These are phyloP conservation scores for Drosophila eugracilis DNA, from an alignment of 1,140 invertebrate genomes.

Conservation along the genomic window DNA sequence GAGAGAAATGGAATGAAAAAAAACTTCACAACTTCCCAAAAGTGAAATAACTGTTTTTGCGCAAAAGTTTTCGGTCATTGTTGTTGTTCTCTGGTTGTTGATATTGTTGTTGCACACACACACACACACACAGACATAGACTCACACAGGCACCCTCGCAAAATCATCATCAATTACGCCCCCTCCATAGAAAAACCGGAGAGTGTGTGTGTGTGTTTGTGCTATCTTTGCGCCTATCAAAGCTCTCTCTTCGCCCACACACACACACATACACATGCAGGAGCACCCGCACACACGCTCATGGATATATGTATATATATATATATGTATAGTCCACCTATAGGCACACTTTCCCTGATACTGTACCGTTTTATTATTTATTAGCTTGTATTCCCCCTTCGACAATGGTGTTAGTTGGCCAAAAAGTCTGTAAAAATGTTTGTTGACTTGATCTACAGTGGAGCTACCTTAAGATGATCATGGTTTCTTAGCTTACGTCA, in stretches of 20 bases:
- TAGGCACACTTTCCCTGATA: conserved; percentile 43
- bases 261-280: conserved; percentile 11
- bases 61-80: conserved; percentile 25
- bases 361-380: conserved; percentile 58
- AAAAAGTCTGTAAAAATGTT: conserved; percentile 8
- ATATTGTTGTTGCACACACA: conserved; percentile 27
- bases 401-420: conserved; percentile 8
- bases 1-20: background rate
- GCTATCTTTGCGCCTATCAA: conserved; percentile 62
- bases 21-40: conserved; percentile 6
- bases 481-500: background rate
- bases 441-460: conserved; percentile 9
- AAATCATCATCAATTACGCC: conserved; percentile 54
- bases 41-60: conserved; percentile 41
- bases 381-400: conserved; percentile 28
- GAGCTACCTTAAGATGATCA: background rate
- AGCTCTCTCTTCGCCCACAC: conserved; percentile 37
- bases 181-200: conserved; percentile 18
- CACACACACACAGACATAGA: conserved; percentile 9
- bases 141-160: conserved; percentile 9
- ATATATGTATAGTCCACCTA: conserved; percentile 17
- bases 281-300: background rate
- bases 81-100: conserved; percentile 31
- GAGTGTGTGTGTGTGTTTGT: conserved; percentile 19
- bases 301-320: too few relatives aligned